Percentiles rank a stretch among this genome's conserved stretches.
Evolutionary conservation across 2,113 vertebrate genomes (phyloP).

Genomic region (Panthera leo): DNA sequence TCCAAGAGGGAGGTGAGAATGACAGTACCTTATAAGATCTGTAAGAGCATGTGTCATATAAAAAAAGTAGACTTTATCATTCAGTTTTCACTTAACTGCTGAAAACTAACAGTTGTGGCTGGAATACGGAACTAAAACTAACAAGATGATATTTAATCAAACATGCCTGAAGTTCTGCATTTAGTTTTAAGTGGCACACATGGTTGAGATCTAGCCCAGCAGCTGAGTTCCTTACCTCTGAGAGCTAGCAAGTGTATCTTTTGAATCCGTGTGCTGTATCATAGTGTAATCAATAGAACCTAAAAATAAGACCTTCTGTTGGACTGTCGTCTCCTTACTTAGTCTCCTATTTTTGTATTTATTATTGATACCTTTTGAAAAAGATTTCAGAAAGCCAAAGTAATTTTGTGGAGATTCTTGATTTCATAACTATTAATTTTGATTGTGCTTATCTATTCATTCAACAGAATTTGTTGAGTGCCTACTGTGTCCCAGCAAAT

Average conservation of each 20-base stretch:
- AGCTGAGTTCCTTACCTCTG: neutral
- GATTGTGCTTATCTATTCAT: neutral
- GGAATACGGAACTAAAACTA: constrained; percentile 26
- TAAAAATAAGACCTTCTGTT: neutral
- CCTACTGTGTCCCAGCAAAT: neutral
- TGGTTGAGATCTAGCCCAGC: neutral
- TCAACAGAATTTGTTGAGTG: neutral
- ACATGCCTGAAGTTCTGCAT: neutral
- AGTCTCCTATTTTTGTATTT: neutral
- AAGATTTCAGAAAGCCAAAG: neutral
- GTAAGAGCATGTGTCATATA: constrained; percentile 81
- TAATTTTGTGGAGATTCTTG: constrained; percentile 1
- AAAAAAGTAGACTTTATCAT: constrained; percentile 81
- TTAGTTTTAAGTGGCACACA: neutral
- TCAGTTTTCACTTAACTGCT: constrained; percentile 50
- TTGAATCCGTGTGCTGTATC: neutral
- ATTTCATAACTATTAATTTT: constrained; percentile 4
- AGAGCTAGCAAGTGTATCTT: neutral
- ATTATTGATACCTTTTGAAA: neutral
- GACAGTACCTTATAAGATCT: constrained; percentile 84
- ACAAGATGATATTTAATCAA: neutral
- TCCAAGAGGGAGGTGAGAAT: constrained; percentile 86
- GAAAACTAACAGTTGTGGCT: constrained; percentile 44
- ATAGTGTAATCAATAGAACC: neutral
- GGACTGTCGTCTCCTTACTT: neutral